Base-by-base conservation (phyloP, 2,797 vertebrate genomes). In the Gymnoscopelus braueri region DNA sequence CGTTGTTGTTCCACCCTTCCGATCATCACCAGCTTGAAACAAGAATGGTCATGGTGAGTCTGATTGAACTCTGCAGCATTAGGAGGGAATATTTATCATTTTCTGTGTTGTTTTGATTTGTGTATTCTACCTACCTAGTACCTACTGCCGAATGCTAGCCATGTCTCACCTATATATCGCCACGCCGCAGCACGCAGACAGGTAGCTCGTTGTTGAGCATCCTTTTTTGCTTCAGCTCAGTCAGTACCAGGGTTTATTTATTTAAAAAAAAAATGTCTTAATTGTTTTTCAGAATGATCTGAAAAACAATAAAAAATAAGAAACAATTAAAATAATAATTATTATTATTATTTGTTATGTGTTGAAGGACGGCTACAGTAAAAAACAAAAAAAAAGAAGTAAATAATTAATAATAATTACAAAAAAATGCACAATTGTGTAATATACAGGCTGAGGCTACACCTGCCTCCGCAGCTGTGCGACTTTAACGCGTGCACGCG, bases 41-140 rank as follows among this genome's bases (percentile, higher is more conserved):
- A 81, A 98, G 95, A 96, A 98, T 98, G 97, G 97, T 98, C 95
- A 98, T 99, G 97, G 96, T 98, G 96, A 97, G 96, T 44, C 39
- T 97, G 95, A 19, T 19, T 19, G 1, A 59, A 51, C 39, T 44
- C 39, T 39, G 39, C n/a, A 5, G 4, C 19, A 1, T 3, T n/a
- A 13, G 32, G 15, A 11, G 14, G 3, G 3, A 84, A 85, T 87
- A 84, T 54, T 49, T 59, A 2, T 7, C 23, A 14, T 6, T 14
- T 54, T 3, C 13, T 49, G 32, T 58, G 13, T 15, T 58, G 24
- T 13, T 2, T 13, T 55, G 15, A n/a, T 58, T 15, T 39, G 1
- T 56, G 48, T 66, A 29, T 32, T 53, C 44, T 12, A 1, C 19
- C 10, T n/a, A 1, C 2, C 55, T 39, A 58, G 32, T 11, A 2